Base-by-base conservation (phyloP, 2,113 vertebrate genomes). In the Phrynosoma blainvillii region DNA sequence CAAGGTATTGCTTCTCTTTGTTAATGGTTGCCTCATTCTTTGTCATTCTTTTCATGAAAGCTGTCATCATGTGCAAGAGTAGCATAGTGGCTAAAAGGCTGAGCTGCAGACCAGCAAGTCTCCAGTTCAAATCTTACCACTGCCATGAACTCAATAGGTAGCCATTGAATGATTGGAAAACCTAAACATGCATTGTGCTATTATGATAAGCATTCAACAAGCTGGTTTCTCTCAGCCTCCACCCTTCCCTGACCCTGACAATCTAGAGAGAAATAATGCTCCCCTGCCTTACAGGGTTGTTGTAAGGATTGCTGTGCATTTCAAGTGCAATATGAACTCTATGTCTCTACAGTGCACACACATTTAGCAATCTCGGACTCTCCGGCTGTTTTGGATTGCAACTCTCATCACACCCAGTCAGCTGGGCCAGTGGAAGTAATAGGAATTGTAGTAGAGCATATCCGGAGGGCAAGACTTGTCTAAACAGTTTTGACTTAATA, bases 1-100 rank as follows among this genome's bases (percentile, higher is more conserved):
- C 66, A 80, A 92, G 36, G 84, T 65, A 16, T 83, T 14, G 14
- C 25, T 85, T 65, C 5, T 68, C 81, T 40, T 20, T 82, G 40
- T 2, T 9, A 42, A 2, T 32, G 75, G 10, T 10, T 47, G 6
- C 18, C 27, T 2, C 20, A 16, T 74, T 81, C n/a, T 52, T 86
- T 30, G 65, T 8, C 1, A 36, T 5, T 27, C 40, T n/a, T 65
- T 54, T 25, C 2, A 7, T 23, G 5, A 36, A 85, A 32, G 65
- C 14, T 68, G 20, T n/a, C n/a, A 16, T 14, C 5, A 27, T 27
- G 1, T 27, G 21, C 78, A 40, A 2, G n/a, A n/a, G 20, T 42
- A n/a, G 10, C 6, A 4, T 5, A 18, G 11, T 9, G 11, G 42
- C 21, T 6, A 42, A 85, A 56, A 47, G 20, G 25, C 25, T 12